These are phyloP conservation scores for Eupeodes latifasciatus DNA, from an alignment of 2,888 invertebrate species.

Conservation along the genomic window DNA sequence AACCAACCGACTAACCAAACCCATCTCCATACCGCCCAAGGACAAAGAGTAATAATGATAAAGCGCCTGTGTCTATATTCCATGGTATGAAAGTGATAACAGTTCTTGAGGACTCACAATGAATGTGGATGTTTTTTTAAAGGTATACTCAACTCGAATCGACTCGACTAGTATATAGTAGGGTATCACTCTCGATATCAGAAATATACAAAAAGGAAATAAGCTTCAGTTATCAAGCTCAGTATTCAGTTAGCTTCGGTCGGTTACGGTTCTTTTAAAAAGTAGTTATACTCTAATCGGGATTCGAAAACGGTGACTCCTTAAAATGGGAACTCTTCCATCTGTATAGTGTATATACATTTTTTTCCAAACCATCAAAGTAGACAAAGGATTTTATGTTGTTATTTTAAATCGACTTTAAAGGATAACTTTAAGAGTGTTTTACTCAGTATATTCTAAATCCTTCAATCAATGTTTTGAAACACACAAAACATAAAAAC, in stretches of 20 bases:
- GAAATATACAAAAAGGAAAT: conserved; percentile 72
- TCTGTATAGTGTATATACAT: conserved; percentile 58
- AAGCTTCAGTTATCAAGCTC: conserved; percentile 75
- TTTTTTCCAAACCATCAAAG: conserved; percentile 18
- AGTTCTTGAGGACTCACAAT: conserved; percentile 48
- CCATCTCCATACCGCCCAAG: background rate
- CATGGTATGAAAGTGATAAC: conserved; percentile 65
- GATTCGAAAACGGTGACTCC: conserved; percentile 40
- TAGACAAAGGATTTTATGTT: conserved; percentile 16
- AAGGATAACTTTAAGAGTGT: background rate
- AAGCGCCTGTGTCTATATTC: conserved; percentile 35
- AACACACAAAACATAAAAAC: background rate
- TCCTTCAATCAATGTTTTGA: conserved; percentile 27
- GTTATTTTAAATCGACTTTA: background rate
- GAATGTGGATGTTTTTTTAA: conserved; percentile 50
- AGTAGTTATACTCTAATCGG: conserved; percentile 3
- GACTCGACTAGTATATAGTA: too few species aligned
- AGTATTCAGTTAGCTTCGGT: conserved; percentile 74
- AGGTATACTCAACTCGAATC: conserved; percentile 25
- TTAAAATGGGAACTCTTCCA: conserved; percentile 50
- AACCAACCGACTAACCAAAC: background rate
- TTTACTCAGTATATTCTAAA: background rate
- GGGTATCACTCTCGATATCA: conserved; percentile 64
- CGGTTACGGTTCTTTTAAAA: conserved; percentile 68
- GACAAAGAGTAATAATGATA: conserved; percentile 37